Evolutionary conservation across 2,113 vertebrate genomes (phyloP), one percentile per base, ranked within the genome.

Genomic region (Danionella cerebrum): DNA sequence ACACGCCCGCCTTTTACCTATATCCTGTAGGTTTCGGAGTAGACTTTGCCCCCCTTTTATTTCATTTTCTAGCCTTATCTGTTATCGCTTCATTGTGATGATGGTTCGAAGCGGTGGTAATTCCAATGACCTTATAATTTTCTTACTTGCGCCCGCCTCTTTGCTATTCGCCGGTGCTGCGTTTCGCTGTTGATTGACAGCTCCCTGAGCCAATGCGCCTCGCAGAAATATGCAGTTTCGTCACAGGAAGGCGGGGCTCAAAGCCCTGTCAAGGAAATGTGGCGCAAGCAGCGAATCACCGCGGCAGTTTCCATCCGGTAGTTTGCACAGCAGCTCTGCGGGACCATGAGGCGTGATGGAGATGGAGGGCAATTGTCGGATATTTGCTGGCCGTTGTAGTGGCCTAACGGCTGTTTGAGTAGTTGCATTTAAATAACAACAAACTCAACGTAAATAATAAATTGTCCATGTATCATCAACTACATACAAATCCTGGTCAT

Each of bases 41-140:
- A 63, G 76, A 87, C 82, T 87, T 79, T 77, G 74, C 62, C 67
- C 77, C 77, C 9, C 25, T 62, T 53, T 66, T 78, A 72, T 78
- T 84, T 76, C 74, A 75, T 69, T 67, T 57, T 71, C 48, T 62
- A 64, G 66, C 68, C 63, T 60, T 50, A 55, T 73, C 35, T 54
- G 29, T 68, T 68, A 75, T 68, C 11, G 53, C 50, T 45, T 82
- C 71, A 74, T 84, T 73, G 74, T 76, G 64, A 35, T 70, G 63
- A 74, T 59, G 38, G 77, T 51, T 71, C 63, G 74, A 36, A 69
- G 69, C 78, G 70, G 68, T 69, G 76, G 78, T 80, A 88, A 84
- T 88, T 88, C 86, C 85, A 87, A 89, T 86, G 89, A 89, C 89
- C 89, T 89, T 90, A 89, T 86, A 80, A 87, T 87, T 88, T 86